A percentile compares a stretch with the other conserved stretches of the same genome.
Conservation (phyloP, 1,140 invertebrate genomes). For the Microplitis demolitor region DNA sequence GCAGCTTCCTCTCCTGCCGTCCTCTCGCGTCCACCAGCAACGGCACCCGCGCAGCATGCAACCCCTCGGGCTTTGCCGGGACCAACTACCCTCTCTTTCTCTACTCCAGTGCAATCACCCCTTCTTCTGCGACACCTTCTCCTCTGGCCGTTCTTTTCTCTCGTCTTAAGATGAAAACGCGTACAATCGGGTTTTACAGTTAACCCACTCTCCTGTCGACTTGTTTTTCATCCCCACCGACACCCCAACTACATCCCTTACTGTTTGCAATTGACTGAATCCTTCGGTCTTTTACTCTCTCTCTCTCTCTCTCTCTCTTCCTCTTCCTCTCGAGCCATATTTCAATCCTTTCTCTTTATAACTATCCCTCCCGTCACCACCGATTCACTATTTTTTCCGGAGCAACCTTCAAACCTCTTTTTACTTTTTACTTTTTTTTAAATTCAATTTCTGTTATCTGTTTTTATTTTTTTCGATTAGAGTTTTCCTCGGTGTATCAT, state of each 20-base stretch:
- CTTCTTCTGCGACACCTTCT: constrained; percentile 32
- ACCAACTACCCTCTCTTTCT: constrained; percentile 11
- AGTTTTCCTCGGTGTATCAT: constrained; percentile 20
- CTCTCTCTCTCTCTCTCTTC: neutral
- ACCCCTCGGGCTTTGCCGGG: constrained; percentile 6
- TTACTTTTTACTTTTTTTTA: neutral
- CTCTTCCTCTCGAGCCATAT: constrained; percentile 22
- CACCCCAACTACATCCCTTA: neutral
- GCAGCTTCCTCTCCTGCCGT: constrained; percentile 33
- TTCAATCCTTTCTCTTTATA: constrained; percentile 11
- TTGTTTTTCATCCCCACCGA: constrained; percentile 24
- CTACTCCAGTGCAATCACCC: constrained; percentile 34
- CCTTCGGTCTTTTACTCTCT: constrained; percentile 10
- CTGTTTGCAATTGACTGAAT: constrained; percentile 2
- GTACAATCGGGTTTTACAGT: constrained; percentile 56
- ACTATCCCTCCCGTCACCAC: constrained; percentile 31
- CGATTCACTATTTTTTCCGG: constrained; percentile 37
- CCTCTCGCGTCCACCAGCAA: constrained; percentile 33
- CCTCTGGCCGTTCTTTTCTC: constrained; percentile 17
- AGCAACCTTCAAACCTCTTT: constrained; percentile 41
- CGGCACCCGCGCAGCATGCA: constrained; percentile 27
- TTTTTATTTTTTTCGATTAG: constrained; percentile 35
- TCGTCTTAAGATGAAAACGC: constrained; percentile 60
- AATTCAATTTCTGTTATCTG: constrained; percentile 30
- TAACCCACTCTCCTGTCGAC: constrained; percentile 49